These are phyloP conservation scores for Drosophila histrio DNA, from an alignment of 2,888 invertebrate genomes.

Conservation along the genomic window DNA sequence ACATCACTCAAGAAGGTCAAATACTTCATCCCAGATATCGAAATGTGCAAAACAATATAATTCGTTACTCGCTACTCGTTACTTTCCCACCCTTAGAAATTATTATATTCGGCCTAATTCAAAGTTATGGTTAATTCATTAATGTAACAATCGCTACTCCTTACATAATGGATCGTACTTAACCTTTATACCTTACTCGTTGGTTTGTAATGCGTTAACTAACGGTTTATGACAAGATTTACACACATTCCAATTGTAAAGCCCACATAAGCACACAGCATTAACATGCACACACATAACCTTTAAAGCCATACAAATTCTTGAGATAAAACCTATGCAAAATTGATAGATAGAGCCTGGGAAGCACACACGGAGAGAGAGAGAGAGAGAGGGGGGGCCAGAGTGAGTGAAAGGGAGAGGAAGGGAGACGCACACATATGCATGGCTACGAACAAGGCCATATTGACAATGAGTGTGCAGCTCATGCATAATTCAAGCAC, in stretches of 20 bases:
- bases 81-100: too few species aligned
- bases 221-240: constrained; percentile 29
- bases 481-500: constrained; percentile 70
- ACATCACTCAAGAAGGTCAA: background rate
- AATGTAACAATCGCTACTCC: background rate
- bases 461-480: constrained; percentile 60
- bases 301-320: constrained; percentile 65
- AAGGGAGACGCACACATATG: constrained; percentile 1
- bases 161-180: background rate
- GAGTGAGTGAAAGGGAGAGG: background rate
- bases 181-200: background rate
- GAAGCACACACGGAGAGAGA: constrained; percentile 1
- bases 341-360: constrained; percentile 67
- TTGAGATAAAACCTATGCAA: constrained; percentile 67
- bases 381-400: background rate
- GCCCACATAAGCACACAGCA: constrained; percentile 20
- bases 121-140: background rate
- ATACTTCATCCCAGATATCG: background rate
- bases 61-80: background rate
- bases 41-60: background rate
- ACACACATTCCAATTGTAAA: constrained; percentile 40
- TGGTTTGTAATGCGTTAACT: constrained; percentile 1
- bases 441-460: constrained; percentile 56
- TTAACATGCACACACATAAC: constrained; percentile 37
- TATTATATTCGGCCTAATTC: background rate